Conservation (phyloP, 1,140 invertebrate genomes). For the Drosophila lini region DNA sequence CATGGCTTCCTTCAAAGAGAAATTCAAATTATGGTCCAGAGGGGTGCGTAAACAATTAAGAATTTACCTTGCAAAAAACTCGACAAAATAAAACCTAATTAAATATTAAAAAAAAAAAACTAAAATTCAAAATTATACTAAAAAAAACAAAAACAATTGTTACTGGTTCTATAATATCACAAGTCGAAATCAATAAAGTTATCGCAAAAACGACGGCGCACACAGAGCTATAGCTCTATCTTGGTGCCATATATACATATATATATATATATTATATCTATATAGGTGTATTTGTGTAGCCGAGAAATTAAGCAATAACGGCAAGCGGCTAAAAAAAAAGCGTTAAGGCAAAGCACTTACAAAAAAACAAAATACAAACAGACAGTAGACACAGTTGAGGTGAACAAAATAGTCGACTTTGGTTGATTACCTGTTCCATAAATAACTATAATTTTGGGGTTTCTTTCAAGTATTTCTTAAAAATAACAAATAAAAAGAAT, state of each 20-base stretch:
- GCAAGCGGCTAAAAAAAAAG: slow-evolving; percentile 28
- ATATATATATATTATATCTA: not conserved
- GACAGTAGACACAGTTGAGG: slow-evolving; percentile 1
- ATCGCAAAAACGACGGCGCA: slow-evolving; percentile 56
- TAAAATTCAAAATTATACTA: not conserved
- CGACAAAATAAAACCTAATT: not conserved
- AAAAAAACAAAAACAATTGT: slow-evolving; percentile 25
- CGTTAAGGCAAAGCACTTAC: slow-evolving; percentile 50
- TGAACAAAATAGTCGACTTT: not conserved
- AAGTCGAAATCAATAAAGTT: slow-evolving; percentile 81
- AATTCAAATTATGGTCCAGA: slow-evolving; percentile 82
- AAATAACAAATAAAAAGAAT: too few species aligned
- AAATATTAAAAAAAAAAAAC: slow-evolving; percentile 4
- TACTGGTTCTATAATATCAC: slow-evolving; percentile 61
- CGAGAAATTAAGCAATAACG: slow-evolving; percentile 52
- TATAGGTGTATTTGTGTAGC: slow-evolving; percentile 26
- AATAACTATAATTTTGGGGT: too few species aligned
- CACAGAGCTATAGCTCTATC: slow-evolving; percentile 26
- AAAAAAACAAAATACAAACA: slow-evolving; percentile 23
- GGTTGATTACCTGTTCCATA: not conserved
- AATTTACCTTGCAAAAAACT: not conserved
- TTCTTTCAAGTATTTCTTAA: too few species aligned
- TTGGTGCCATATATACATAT: not conserved
- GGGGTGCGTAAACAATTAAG: slow-evolving; percentile 70
- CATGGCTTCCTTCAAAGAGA: slow-evolving; percentile 83